A percentile compares a stretch with the other conserved stretches of the same genome.
These are phyloP conservation scores for Chionomys nivalis DNA, from an alignment of 2,113 vertebrate genomes.

Conservation along the genomic window DNA sequence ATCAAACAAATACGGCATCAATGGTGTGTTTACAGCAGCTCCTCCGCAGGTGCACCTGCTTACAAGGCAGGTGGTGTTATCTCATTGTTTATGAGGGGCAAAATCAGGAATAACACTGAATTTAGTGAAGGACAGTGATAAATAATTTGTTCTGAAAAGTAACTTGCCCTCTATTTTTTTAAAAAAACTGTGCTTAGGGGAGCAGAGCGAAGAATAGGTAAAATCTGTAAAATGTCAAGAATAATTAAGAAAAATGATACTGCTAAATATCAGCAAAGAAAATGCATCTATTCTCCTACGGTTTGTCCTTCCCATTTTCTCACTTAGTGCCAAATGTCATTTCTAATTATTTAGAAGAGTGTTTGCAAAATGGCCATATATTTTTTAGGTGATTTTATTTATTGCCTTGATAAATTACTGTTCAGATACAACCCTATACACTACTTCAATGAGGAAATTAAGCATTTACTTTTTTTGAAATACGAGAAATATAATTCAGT, in stretches of 20 bases:
- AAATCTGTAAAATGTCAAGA: conserved; percentile 85
- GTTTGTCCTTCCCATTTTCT: conserved; percentile 77
- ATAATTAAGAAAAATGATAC: conserved; percentile 86
- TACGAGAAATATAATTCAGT: neutral
- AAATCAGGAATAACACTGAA: conserved; percentile 57
- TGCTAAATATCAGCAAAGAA: conserved; percentile 80
- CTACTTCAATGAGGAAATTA: conserved; percentile 30
- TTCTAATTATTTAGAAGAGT: conserved; percentile 76
- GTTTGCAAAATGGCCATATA: conserved; percentile 63
- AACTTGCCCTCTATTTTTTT: conserved; percentile 25
- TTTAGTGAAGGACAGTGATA: conserved; percentile 58
- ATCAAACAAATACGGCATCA: neutral
- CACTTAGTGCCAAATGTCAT: conserved; percentile 81
- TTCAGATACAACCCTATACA: conserved; percentile 50
- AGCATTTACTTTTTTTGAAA: conserved; percentile 28
- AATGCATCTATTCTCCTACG: conserved; percentile 80
- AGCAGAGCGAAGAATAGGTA: conserved; percentile 78
- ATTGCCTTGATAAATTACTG: conserved; percentile 62
- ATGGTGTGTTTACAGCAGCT: neutral
- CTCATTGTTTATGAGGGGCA: conserved; percentile 69
- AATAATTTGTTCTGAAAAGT: conserved; percentile 79
- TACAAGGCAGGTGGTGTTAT: conserved; percentile 80
- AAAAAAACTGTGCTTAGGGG: conserved; percentile 37
- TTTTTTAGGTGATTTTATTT: conserved; percentile 76
- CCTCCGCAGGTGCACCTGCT: neutral